phyloP scores from a whole-genome alignment of 2,113 vertebrate genomes.

The Eolophus roseicapilla region DNA sequence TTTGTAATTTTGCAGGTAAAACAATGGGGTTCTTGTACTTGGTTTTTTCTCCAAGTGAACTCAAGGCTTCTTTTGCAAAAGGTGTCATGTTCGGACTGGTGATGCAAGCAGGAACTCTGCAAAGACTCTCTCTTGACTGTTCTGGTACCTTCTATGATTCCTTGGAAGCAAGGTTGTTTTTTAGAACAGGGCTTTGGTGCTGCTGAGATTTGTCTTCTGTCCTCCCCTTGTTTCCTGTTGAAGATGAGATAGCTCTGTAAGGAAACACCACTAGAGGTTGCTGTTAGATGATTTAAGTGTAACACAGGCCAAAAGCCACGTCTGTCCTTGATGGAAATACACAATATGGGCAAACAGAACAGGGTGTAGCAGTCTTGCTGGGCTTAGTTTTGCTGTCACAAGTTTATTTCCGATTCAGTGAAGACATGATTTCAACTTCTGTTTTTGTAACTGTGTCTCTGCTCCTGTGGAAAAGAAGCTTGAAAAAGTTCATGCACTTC shows the following conservation, averaged over 20 bases:
- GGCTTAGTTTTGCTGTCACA: neutral
- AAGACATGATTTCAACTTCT: neutral
- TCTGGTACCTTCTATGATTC: neutral
- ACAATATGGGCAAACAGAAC: accelerated
- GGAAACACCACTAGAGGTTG: constrained; percentile 52
- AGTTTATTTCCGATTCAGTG: neutral
- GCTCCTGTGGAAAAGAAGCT: neutral
- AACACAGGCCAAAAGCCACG: neutral
- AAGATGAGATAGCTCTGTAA: neutral
- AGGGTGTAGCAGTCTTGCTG: neutral
- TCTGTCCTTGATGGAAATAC: neutral
- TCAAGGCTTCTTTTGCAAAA: neutral
- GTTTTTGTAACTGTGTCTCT: neutral
- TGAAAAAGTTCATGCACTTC: neutral
- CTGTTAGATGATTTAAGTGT: constrained; percentile 13
- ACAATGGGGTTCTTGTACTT: too few relatives aligned
- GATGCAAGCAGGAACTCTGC: neutral
- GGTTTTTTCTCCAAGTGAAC: neutral
- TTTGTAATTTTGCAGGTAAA: neutral
- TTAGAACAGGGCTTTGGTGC: neutral
- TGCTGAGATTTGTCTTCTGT: neutral
- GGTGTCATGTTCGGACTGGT: neutral
- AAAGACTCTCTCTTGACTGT: neutral
- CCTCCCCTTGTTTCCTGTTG: neutral
- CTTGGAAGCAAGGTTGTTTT: neutral